Evolutionary conservation across 2,113 vertebrate species (phyloP), one percentile per base, ranked within the genome.

Genomic region (Scophthalmus maximus): DNA sequence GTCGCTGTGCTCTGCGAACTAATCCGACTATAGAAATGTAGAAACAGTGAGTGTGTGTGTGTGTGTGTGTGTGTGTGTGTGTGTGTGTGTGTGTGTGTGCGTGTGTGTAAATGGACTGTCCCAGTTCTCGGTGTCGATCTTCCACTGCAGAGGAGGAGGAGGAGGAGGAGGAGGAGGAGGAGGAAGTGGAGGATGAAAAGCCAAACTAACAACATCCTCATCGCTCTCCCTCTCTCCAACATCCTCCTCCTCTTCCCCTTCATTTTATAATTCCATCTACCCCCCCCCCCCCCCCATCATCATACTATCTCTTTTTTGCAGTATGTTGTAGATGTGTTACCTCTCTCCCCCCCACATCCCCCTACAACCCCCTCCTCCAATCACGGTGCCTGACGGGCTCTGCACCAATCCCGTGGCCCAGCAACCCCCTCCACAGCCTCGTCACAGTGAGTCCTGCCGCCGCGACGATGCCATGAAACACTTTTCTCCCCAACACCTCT

Each of bases 91-190:
- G 32, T 23, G 51, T 57, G 57, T 42, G 32, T 47, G 36, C 74
- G 38, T 29, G 18, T 25, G 70, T 60, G 68, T 85, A 64, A 65
- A 68, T 63, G 59, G 70, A 76, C 60, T 82, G 86, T 59, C 89
- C 90, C 90, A 89, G 75, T 89, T 92, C 76, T 72, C 20, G 15
- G 60, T 76, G 78, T 70, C 58, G 36, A 73, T 89, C 79, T 82
- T 76, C 61, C 36, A 73, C 84, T 82, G 81, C 73, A 76, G 78
- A 78, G 76, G 59, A 76, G 59, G 42, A 77, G 65, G 60, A 56
- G 66, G 64, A 57, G 32, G 30, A 34, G 22, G 23, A 5, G 4
- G 23, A 8, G 23, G 23, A 62, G 81, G 68, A 75, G 34, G 76
- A 6, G 81, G 68, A 75, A 40, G 76, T 5, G 5, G 72, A 58